Evolutionary conservation across 2,888 invertebrate species (phyloP), one percentile per base, ranked within the genome.

Genomic region (Microdon myrmicae): DNA sequence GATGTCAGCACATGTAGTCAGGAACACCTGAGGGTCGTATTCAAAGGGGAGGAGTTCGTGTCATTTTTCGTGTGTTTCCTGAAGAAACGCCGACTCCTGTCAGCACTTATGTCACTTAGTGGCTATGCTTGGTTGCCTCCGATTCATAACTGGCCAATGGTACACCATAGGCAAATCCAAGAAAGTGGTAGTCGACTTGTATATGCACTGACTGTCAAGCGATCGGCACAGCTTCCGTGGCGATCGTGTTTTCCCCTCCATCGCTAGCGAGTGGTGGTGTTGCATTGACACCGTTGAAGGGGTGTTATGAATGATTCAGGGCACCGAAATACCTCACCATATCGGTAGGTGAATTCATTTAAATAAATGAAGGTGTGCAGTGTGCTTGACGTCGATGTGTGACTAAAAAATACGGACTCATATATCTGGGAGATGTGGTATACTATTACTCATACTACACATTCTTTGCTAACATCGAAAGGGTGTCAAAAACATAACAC

Each of bases 401-500:
- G 56, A 53, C 56, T 31, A 32, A 23, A 25, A 35, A 29, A 9
- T 6, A 20, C 2, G 22, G 8, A 22, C 5, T 61, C 38, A 29
- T 34, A 13, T 26, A 19, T 26, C n/a, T n/a, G n/a, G 22, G 26
- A 28, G 22, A 23, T 43, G 41, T 31, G 25, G 9, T 8, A 17
- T 39, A 25, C 17, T 20, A 34, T 29, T 17, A 22, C 31, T 41
- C 10, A 41, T 1, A n/a, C n/a, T n/a, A 10, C 9, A 14, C 31
- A 16, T 32, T 16, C 41, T 53, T 35, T 28, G 10, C 38, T 34
- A 53, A 38, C 59, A 44, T 59, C 53, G 59, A 59, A 66, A 22
- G 39, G 66, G 66, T 66, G 59, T 66, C 54, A 66, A 54, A 66
- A 66, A 66, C 66, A 66, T 59, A 59, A 59, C 66, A 45, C 48